Conservation (phyloP, 2,888 invertebrate species). For the Coleophora deauratella region DNA sequence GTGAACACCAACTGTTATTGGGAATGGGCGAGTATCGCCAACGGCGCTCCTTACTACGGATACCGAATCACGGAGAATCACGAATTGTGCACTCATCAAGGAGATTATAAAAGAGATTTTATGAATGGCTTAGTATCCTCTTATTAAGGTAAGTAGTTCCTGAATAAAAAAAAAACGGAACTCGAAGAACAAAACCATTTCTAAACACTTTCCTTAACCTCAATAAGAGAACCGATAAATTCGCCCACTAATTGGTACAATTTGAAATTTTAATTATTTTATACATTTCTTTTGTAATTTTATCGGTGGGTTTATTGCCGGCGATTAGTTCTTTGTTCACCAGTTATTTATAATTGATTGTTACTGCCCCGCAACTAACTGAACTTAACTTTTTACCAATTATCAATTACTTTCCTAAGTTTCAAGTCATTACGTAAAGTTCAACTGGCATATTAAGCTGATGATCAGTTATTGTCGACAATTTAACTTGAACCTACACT, state of each 20-base stretch:
- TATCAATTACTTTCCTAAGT: conserved; percentile 14
- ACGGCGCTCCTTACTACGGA: no score
- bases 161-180: neutral
- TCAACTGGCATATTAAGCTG: no score
- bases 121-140: no score
- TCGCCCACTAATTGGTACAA: conserved; percentile 59
- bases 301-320: conserved; percentile 59
- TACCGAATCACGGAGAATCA: no score
- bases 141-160: no score
- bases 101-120: no score
- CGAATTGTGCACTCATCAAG: no score
- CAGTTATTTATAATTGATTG: conserved; percentile 63
- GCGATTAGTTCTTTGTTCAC: conserved; percentile 59
- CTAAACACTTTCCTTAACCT: conserved; percentile 4
- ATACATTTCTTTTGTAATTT: conserved; percentile 71
- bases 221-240: conserved; percentile 60
- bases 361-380: conserved; percentile 29
- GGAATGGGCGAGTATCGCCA: no score
- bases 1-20: no score
- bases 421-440: no score
- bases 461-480: no score
- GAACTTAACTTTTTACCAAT: conserved; percentile 8
- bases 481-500: no score
- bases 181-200: conserved; percentile 14
- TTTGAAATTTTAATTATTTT: conserved; percentile 68